Evolutionary conservation across 2,113 vertebrate genomes (phyloP), one percentile per base, ranked within the genome.

Genomic region (Mesembrinibis cayennensis): DNA sequence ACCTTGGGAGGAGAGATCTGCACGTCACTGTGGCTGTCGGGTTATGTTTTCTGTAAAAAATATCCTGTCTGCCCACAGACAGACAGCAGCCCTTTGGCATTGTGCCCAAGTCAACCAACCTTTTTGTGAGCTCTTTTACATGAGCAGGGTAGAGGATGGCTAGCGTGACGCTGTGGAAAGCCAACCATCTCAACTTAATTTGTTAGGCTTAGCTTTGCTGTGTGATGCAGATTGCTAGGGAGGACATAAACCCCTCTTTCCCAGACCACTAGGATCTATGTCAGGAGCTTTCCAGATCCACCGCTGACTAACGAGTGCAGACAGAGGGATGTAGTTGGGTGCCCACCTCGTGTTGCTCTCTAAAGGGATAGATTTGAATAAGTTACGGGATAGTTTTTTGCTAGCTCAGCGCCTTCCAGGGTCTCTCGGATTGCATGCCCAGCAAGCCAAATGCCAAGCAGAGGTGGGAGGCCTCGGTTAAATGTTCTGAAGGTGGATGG

Each of bases 1-100:
- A 7, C 47, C 42, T 80, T 0, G 0, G 4, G 6, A 91, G 82
- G 42, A 87, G 59, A 27, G 49, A 40, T 42, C 82, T 66, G 70
- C 47, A 49, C 2, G 0, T 67, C 73, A 32, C 56, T 0, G 0
- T 26, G 62, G 58, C 66, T 80, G 47, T 83, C 0, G 0, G 66
- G 70, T 84, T 70, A 1, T 40, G 47, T 56, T 61, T 79, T 20
- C 52, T 38, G 7, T 21, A 27, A 66, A 69, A 32, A 72, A 17
- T 7, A 25, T 16, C 13, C 56, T 70, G 42, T 25, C 85, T 87
- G 63, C 62, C 13, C 18, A 3, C 49, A 40, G 62, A 36, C 65
- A 70, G 52, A 12, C 19, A 3, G 47, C 52, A 72, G 74, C 36
- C 66, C 42, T 59, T 74, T 4, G 1, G 63, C 12, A 0, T 6